phyloP scores from a whole-genome alignment of 2,888 invertebrate genomes.

The Dicyrtomina minuta region DNA sequence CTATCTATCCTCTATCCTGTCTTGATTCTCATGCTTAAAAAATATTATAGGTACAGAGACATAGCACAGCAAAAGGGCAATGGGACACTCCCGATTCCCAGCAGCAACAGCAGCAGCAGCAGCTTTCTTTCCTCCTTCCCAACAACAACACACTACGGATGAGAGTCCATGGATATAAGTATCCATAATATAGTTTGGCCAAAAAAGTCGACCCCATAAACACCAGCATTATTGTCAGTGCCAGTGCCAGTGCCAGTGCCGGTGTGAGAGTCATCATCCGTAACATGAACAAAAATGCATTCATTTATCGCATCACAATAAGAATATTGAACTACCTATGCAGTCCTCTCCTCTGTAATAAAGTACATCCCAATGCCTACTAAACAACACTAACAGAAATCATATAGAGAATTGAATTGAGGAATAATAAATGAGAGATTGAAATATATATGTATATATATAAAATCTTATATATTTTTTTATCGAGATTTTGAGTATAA shows the following conservation, averaged over 20 bases:
- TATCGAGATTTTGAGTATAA: no score
- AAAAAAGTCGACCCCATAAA: slow-evolving; percentile 8
- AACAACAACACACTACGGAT: neutral
- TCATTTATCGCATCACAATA: no score
- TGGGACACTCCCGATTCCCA: slow-evolving; percentile 24
- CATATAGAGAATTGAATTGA: no score
- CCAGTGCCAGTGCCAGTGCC: neutral
- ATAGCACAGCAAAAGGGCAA: slow-evolving; percentile 25
- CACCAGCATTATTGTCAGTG: slow-evolving; percentile 20
- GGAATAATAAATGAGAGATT: no score
- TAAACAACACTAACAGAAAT: no score
- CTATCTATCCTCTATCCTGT: neutral
- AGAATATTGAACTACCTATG: no score
- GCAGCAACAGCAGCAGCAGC: neutral
- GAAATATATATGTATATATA: no score
- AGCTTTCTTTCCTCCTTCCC: slow-evolving; percentile 15
- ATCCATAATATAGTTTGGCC: no score
- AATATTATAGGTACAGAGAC: neutral
- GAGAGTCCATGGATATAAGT: no score
- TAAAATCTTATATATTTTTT: no score
- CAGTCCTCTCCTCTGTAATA: no score
- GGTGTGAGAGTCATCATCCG: slow-evolving; percentile 16
- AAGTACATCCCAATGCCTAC: no score
- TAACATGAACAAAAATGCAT: neutral
- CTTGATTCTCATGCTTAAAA: slow-evolving; percentile 21